Conservation (phyloP, 2,888 invertebrate species). For the Syritta pipiens region DNA sequence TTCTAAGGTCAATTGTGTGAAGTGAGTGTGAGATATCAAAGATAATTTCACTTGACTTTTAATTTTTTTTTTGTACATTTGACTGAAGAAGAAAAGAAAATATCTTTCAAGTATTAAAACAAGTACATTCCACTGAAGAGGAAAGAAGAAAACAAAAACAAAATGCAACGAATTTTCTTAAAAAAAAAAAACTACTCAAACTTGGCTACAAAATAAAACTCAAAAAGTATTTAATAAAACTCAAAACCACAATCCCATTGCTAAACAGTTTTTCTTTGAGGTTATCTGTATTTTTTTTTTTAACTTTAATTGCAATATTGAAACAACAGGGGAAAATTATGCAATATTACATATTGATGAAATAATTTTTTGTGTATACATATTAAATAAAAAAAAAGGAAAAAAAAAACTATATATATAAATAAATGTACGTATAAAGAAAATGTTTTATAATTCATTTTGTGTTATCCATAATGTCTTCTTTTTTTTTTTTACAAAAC, state of each 20-base stretch:
- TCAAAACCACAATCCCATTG: conserved; percentile 68
- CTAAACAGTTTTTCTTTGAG: too few species aligned
- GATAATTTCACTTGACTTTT: conserved; percentile 1
- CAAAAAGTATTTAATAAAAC: conserved; percentile 20
- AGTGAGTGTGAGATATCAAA: conserved; percentile 4
- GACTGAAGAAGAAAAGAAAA: not conserved
- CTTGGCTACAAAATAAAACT: conserved; percentile 42
- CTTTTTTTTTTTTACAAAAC: conserved; percentile 21
- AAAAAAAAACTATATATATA: conserved; percentile 15
- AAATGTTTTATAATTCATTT: conserved; percentile 39
- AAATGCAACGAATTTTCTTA: conserved; percentile 66
- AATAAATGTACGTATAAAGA: conserved; percentile 38
- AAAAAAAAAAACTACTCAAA: too few species aligned
- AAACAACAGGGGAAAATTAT: conserved; percentile 59
- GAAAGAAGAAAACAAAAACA: not conserved
- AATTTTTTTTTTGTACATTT: too few species aligned
- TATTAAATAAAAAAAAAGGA: conserved; percentile 24
- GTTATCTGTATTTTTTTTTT: too few species aligned
- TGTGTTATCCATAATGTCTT: conserved; percentile 30
- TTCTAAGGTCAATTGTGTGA: not conserved
- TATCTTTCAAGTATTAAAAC: conserved; percentile 56
- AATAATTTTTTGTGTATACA: conserved; percentile 33
- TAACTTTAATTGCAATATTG: conserved; percentile 52
- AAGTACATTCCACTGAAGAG: conserved; percentile 55
- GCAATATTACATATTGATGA: conserved; percentile 60